phyloP scores from a whole-genome alignment of 2,113 vertebrate species.

The Cololabis saira region DNA sequence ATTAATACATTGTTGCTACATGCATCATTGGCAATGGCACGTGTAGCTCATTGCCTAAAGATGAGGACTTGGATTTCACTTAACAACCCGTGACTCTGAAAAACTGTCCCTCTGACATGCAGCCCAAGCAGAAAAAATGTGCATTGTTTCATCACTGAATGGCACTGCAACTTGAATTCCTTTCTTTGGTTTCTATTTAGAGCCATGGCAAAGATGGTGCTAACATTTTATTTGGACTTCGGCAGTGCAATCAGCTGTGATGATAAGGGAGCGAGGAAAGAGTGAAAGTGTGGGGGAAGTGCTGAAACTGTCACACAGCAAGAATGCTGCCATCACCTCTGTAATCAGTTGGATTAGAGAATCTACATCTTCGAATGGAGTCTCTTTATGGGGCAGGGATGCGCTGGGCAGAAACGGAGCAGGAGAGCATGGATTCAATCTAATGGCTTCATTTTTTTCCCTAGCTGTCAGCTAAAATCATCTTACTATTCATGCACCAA shows the following conservation, averaged over 20 bases:
- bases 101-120: not conserved
- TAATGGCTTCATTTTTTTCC: no score
- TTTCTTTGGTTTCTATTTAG: constrained; percentile 42
- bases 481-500: no score
- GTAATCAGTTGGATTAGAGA: constrained; percentile 68
- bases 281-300: constrained; percentile 38
- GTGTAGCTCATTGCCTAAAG: constrained; percentile 45
- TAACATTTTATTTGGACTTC: constrained; percentile 57
- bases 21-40: constrained; percentile 40
- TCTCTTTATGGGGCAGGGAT: constrained; percentile 15
- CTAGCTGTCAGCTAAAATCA: no score
- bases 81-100: constrained; percentile 26
- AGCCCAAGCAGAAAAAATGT: constrained; percentile 4
- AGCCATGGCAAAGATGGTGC: constrained; percentile 24
- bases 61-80: constrained; percentile 24
- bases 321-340: constrained; percentile 50
- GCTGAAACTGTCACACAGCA: constrained; percentile 48
- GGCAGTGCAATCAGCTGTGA: constrained; percentile 70
- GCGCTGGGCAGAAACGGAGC: not conserved
- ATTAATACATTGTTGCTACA: constrained; percentile 51
- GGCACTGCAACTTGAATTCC: constrained; percentile 11
- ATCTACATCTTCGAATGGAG: constrained; percentile 26
- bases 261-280: constrained; percentile 31
- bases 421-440: not conserved
- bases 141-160: constrained; percentile 28